phyloP scores from a whole-genome alignment of 2,113 vertebrate species.

The Indicator maculatus region DNA sequence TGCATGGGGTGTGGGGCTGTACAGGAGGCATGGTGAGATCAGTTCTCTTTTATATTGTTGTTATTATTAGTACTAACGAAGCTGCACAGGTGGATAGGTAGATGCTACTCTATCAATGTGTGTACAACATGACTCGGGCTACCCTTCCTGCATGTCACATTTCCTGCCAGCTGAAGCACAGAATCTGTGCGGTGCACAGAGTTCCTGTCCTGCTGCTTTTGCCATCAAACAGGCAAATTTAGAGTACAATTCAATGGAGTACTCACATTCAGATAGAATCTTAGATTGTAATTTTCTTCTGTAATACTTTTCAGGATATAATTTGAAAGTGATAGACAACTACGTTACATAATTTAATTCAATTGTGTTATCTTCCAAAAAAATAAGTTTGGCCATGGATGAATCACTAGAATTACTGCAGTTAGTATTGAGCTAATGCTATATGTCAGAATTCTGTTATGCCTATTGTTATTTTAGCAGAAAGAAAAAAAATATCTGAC shows the following conservation, averaged over 20 bases:
- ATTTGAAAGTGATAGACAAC: not conserved
- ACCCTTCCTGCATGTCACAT: no score
- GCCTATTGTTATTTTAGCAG: not conserved
- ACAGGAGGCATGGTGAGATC: not conserved
- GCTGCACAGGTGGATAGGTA: no score
- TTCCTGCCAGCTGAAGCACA: no score
- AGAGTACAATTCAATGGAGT: not conserved
- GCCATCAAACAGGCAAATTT: not conserved
- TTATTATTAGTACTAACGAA: not conserved
- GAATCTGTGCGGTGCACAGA: not conserved
- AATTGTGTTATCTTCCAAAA: not conserved
- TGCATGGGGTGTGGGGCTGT: accelerated
- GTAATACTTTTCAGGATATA: not conserved
- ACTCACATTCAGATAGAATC: not conserved
- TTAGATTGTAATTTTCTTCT: not conserved
- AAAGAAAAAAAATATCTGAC: not conserved
- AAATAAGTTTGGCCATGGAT: not conserved
- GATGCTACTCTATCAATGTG: no score
- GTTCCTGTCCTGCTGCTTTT: not conserved
- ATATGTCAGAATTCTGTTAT: not conserved
- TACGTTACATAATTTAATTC: not conserved
- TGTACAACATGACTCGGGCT: no score
- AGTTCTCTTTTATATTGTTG: not conserved
- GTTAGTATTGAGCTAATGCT: not conserved
- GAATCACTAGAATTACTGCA: not conserved